phyloP scores from a whole-genome alignment of 2,113 vertebrate species.

The Cnemophilus loriae region DNA sequence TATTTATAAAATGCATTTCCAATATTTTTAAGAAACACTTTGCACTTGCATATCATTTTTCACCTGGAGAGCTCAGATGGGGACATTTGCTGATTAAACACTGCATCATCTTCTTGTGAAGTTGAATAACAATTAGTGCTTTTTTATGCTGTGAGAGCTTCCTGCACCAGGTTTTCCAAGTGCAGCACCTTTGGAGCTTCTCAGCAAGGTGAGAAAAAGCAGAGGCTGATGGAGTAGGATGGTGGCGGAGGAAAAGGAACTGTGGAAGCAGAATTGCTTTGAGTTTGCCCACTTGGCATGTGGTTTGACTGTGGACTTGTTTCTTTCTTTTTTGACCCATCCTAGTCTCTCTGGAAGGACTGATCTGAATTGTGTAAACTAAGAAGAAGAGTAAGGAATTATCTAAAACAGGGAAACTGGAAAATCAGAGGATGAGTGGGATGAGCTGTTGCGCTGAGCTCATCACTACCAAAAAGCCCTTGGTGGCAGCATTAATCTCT shows the following conservation, averaged over 20 bases:
- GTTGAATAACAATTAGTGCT: neutral
- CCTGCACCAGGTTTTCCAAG: neutral
- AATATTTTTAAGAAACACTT: slow-evolving; percentile 48
- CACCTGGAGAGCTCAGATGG: slow-evolving; percentile 24
- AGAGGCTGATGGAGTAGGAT: neutral
- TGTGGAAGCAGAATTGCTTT: neutral
- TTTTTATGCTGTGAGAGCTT: neutral
- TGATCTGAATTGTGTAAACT: neutral
- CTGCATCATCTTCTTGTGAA: neutral
- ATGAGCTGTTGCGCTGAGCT: neutral
- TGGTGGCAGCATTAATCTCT: neutral
- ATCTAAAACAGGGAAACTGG: neutral
- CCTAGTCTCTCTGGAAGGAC: neutral
- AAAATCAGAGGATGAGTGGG: neutral
- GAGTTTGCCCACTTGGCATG: neutral
- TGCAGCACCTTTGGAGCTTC: neutral
- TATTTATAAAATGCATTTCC: slow-evolving; percentile 57
- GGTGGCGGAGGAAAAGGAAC: neutral
- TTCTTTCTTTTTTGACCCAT: neutral
- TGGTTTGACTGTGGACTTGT: neutral
- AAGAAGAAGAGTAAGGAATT: neutral
- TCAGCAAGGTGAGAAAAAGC: neutral
- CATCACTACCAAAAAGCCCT: neutral
- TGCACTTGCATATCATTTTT: slow-evolving; percentile 44
- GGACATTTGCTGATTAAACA: slow-evolving; percentile 48